Percentiles rank a stretch among this genome's conserved stretches.
Conservation (phyloP, 2,888 invertebrate genomes). For the Nephrocerus scutellatus region DNA sequence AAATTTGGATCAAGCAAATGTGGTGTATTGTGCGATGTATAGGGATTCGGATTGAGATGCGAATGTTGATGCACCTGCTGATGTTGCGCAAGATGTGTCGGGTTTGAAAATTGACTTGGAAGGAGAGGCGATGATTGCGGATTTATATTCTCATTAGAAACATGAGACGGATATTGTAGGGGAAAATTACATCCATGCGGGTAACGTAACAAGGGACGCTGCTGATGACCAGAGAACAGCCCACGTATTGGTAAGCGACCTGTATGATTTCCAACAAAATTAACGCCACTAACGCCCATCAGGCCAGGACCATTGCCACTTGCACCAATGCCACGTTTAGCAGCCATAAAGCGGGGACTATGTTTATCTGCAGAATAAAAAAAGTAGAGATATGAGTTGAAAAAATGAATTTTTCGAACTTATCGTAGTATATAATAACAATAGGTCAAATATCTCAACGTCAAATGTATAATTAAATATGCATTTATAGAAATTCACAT, state of each 20-base stretch:
- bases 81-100: constrained; percentile 25
- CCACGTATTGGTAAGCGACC: constrained; percentile 31
- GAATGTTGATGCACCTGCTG: constrained; percentile 30
- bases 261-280: no score
- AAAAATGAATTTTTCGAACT: no score
- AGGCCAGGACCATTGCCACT: constrained; percentile 30
- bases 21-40: constrained; percentile 15
- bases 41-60: constrained; percentile 21
- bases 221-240: constrained; percentile 26
- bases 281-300: no score
- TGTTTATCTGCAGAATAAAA: constrained; percentile 30
- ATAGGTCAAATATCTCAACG: no score
- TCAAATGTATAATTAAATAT: no score
- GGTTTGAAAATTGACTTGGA: constrained; percentile 44
- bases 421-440: no score
- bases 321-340: constrained; percentile 31
- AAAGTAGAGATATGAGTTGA: no score
- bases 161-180: constrained; percentile 23
- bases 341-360: constrained; percentile 22
- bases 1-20: no score
- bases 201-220: constrained; percentile 34
- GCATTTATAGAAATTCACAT: no score
- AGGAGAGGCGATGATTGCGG: constrained; percentile 32
- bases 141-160: constrained; percentile 28
- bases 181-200: constrained; percentile 38